phyloP scores from a whole-genome alignment of 2,888 invertebrate species.

The Clitarchus hookeri region DNA sequence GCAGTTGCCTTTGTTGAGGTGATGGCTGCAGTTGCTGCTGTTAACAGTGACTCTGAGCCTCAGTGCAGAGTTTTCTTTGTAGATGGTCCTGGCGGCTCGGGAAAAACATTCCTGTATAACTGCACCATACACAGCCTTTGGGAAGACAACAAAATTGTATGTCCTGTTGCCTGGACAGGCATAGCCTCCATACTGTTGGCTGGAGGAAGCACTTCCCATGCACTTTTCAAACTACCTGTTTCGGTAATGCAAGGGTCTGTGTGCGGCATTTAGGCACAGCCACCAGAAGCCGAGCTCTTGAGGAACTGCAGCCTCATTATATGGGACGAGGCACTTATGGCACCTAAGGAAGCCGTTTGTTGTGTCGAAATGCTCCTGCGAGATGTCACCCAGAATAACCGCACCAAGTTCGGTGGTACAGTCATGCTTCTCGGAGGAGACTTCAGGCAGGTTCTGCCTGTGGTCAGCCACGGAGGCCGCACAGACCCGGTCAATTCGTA shows the following conservation, averaged over 20 bases:
- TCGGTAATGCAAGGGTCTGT: background rate
- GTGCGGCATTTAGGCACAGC: too few relatives aligned
- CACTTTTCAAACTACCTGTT: background rate
- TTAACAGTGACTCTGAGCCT: background rate
- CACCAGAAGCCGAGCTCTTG: too few relatives aligned
- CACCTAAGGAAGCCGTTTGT: too few relatives aligned
- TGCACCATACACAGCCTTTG: too few relatives aligned
- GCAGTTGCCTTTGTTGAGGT: background rate
- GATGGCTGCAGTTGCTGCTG: background rate
- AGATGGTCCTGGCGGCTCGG: too few relatives aligned
- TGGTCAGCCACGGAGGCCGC: background rate
- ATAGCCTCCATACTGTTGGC: background rate
- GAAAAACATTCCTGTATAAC: too few relatives aligned
- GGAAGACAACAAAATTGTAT: too few relatives aligned
- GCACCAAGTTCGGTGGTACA: background rate
- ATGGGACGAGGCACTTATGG: too few relatives aligned
- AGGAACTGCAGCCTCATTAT: too few relatives aligned
- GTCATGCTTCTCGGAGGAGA: background rate
- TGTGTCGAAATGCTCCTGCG: background rate
- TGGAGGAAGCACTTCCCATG: background rate
- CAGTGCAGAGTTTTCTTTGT: too few relatives aligned
- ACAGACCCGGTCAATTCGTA: background rate
- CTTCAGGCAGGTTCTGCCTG: constrained; percentile 1
- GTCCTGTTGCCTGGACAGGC: too few relatives aligned
- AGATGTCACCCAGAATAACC: background rate